A percentile compares a stretch with the other conserved stretches of the same genome.
Evolutionary conservation across 1,140 invertebrate genomes (phyloP).

Genomic region (Scaptomyza montana): DNA sequence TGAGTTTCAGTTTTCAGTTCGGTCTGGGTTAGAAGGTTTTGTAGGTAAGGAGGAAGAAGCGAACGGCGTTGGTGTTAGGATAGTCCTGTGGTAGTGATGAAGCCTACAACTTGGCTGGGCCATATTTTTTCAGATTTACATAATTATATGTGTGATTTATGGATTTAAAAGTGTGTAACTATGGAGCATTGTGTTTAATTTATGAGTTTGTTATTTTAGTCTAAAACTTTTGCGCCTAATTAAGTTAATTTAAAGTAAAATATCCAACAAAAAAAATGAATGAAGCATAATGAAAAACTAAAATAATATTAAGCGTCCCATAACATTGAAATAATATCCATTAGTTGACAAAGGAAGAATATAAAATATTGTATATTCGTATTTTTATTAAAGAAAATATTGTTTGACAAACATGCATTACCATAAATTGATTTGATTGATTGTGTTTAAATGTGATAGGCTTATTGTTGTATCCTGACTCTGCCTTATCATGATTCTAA

Average conservation of each 20-base stretch:
- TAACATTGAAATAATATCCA: too few species aligned
- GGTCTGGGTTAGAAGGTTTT: slow-evolving; percentile 31
- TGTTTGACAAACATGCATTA: too few species aligned
- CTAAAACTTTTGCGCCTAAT: slow-evolving; percentile 24
- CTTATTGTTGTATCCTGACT: background rate
- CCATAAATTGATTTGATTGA: too few species aligned
- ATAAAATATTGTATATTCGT: background rate
- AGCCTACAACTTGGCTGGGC: slow-evolving; percentile 59
- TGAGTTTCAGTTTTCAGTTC: slow-evolving; percentile 70
- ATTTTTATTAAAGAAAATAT: too few species aligned
- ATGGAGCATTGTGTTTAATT: slow-evolving; percentile 41
- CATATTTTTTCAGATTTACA: slow-evolving; percentile 75
- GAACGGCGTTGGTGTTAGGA: background rate
- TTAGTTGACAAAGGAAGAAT: too few species aligned
- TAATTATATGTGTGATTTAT: slow-evolving; percentile 82
- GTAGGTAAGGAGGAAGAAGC: background rate
- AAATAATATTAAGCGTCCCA: too few species aligned
- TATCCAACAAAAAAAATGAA: too few species aligned
- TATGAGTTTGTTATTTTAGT: slow-evolving; percentile 36
- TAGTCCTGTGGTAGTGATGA: slow-evolving; percentile 10
- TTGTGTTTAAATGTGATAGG: too few species aligned
- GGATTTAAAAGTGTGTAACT: slow-evolving; percentile 60
- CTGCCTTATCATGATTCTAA: slow-evolving; percentile 6
- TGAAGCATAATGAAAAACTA: background rate
- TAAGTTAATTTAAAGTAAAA: slow-evolving; percentile 16